Conservation (phyloP, 2,113 vertebrate species). For the Rhinichthys klamathensis region DNA sequence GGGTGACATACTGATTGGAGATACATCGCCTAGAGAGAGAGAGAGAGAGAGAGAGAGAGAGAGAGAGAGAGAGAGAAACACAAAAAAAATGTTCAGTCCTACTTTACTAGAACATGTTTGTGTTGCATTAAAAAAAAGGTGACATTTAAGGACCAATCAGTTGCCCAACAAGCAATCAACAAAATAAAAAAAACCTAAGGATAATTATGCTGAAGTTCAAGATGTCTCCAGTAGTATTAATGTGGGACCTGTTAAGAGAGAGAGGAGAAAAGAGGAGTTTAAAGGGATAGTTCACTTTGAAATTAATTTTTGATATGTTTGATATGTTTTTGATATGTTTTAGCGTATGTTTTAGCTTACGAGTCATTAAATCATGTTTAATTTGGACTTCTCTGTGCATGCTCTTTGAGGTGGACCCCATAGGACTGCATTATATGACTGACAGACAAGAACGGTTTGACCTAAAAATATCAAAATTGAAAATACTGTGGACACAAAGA, state of each 20-base stretch:
- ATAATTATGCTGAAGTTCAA: neutral
- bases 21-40: slow-evolving; percentile 91
- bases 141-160: neutral
- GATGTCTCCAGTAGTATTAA: neutral
- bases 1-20: slow-evolving; percentile 99
- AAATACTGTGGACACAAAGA: too few relatives aligned
- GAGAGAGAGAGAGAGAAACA: slow-evolving; percentile 29
- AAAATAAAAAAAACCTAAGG: neutral
- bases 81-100: slow-evolving; percentile 14
- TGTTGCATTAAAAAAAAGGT: neutral
- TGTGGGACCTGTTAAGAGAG: neutral
- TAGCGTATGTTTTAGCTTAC: too few relatives aligned
- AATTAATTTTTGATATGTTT: too few relatives aligned
- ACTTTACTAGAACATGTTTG: neutral
- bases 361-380: too few relatives aligned
- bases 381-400: too few relatives aligned
- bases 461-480: too few relatives aligned
- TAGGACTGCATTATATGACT: too few relatives aligned
- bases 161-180: neutral
- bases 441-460: too few relatives aligned
- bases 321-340: too few relatives aligned
- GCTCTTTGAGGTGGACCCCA: too few relatives aligned
- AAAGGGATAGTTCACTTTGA: too few relatives aligned
- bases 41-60: too few relatives aligned
- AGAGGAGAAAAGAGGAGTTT: neutral